A percentile compares a stretch with the other conserved stretches of the same genome.
phyloP scores from a whole-genome alignment of 2,797 vertebrate species.

The Hapalemur alaotrensis region DNA sequence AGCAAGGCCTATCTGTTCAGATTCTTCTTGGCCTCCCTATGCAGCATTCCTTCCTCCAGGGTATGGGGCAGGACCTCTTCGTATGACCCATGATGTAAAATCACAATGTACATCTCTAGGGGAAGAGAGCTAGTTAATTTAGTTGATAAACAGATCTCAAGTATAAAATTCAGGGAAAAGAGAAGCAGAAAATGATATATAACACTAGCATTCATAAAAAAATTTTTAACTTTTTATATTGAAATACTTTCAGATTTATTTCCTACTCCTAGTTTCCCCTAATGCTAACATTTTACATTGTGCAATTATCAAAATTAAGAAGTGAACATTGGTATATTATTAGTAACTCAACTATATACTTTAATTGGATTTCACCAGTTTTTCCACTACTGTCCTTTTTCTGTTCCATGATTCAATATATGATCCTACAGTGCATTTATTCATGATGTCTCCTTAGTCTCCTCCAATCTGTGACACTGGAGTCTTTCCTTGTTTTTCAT shows the following conservation, averaged over 20 bases:
- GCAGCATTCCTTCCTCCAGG: neutral
- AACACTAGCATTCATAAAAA: neutral
- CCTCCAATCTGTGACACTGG: neutral
- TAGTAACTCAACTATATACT: neutral
- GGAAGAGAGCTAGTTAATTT: neutral
- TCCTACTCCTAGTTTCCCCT: neutral
- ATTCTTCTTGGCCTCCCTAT: neutral
- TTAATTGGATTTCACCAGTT: conserved; percentile 3
- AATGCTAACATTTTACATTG: neutral
- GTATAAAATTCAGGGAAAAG: conserved; percentile 27
- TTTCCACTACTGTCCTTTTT: neutral
- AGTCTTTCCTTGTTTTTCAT: neutral
- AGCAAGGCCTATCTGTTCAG: neutral
- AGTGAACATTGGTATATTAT: neutral
- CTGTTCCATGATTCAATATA: neutral
- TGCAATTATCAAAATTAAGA: neutral
- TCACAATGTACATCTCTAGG: neutral
- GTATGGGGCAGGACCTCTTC: neutral
- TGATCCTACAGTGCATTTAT: neutral
- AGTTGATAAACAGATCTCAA: neutral
- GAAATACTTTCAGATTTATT: conserved; percentile 17
- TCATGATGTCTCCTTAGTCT: neutral
- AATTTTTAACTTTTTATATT: neutral
- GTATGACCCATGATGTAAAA: neutral
- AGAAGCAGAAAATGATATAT: conserved; percentile 14